A percentile compares a stretch with the other conserved stretches of the same genome.
Conservation (phyloP, 1,140 invertebrate genomes). For the Cydia fagiglandana region DNA sequence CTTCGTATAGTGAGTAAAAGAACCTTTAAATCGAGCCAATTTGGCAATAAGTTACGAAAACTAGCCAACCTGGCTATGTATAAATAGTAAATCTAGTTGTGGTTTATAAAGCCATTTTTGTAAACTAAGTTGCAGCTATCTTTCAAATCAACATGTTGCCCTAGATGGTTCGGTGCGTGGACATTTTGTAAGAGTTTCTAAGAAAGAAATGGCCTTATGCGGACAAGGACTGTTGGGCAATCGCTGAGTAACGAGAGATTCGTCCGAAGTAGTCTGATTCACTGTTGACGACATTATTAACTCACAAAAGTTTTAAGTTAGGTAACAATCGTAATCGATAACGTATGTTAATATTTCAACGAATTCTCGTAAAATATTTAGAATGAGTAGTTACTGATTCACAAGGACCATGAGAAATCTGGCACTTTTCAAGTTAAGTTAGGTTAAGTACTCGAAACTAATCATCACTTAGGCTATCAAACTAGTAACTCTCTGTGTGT, state of each 20-base stretch:
- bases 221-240: constrained; percentile 19
- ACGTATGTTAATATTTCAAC: background rate
- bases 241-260: constrained; percentile 16
- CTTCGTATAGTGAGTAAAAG: background rate
- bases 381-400: constrained; percentile 1
- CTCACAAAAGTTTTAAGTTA: background rate
- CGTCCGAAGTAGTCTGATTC: constrained; percentile 1
- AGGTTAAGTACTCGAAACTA: background rate
- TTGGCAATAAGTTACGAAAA: constrained; percentile 1
- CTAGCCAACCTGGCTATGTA: background rate
- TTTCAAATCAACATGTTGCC: constrained; percentile 13
- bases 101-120: constrained; percentile 14
- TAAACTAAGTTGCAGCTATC: constrained; percentile 14
- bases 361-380: background rate
- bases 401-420: background rate
- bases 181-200: constrained; percentile 27
- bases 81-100: background rate
- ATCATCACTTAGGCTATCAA: background rate
- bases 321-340: background rate
- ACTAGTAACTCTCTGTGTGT: too few relatives aligned
- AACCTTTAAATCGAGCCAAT: background rate
- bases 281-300: constrained; percentile 8
- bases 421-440: background rate
- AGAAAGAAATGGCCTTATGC: constrained; percentile 29
- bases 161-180: constrained; percentile 16